These are phyloP conservation scores for Apamea anceps DNA, from an alignment of 2,888 invertebrate species.

Conservation along the genomic window DNA sequence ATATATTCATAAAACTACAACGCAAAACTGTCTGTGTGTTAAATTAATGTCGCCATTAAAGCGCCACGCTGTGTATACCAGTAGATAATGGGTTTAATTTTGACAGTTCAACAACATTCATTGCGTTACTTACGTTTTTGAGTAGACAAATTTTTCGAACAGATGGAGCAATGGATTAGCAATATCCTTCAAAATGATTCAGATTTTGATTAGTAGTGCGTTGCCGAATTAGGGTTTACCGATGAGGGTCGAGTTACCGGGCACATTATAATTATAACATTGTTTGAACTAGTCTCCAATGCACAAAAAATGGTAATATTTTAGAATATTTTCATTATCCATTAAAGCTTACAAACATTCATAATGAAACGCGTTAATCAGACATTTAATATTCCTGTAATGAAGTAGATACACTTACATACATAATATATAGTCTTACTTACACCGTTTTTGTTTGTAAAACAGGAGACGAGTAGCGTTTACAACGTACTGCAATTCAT, in stretches of 20 bases:
- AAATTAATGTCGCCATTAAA: too few relatives aligned
- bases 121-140: too few relatives aligned
- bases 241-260: constrained; percentile 2
- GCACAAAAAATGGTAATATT: constrained; percentile 10
- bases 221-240: not conserved
- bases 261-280: constrained; percentile 9
- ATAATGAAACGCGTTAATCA: constrained; percentile 54
- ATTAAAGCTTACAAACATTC: constrained; percentile 61
- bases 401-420: constrained; percentile 30
- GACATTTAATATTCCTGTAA: constrained; percentile 60
- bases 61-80: too few relatives aligned
- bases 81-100: too few relatives aligned
- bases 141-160: too few relatives aligned
- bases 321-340: constrained; percentile 53
- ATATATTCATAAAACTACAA: too few relatives aligned
- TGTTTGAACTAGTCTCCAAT: not conserved
- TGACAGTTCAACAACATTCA: too few relatives aligned
- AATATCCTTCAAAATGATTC: too few relatives aligned
- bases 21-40: too few relatives aligned
- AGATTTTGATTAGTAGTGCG: not conserved
- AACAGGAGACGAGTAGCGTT: constrained; percentile 41
- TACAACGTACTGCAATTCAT: too few relatives aligned
- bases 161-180: too few relatives aligned
- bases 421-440: constrained; percentile 27
- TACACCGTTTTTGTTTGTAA: constrained; percentile 24